These are phyloP conservation scores for Ivindomyrus marchei DNA, from an alignment of 2,113 vertebrate species.

Conservation along the genomic window DNA sequence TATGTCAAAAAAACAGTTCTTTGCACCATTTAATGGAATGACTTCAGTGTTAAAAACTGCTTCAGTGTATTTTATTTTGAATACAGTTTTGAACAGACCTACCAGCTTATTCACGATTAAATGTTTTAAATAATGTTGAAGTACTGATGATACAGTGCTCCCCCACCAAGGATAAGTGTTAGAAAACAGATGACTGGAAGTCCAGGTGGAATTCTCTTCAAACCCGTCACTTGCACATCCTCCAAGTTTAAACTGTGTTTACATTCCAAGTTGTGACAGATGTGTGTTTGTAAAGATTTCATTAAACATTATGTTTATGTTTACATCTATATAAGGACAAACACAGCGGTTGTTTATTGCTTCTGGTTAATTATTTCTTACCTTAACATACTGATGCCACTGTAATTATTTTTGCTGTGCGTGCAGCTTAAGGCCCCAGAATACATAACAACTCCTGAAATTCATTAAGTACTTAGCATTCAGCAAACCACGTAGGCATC, in stretches of 20 bases:
- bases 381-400: not conserved
- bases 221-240: not conserved
- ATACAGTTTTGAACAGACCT: not conserved
- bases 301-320: not conserved
- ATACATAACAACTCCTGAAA: not conserved
- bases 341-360: not conserved
- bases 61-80: not conserved
- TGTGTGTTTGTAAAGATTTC: not conserved
- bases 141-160: not conserved
- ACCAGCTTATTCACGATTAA: not conserved
- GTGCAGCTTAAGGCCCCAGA: not conserved
- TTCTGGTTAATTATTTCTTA: not conserved
- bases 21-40: not conserved
- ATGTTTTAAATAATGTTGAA: not conserved
- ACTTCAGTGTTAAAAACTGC: not conserved
- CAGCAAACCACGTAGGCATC: not conserved
- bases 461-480: not conserved
- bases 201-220: not conserved
- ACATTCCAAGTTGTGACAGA: not conserved
- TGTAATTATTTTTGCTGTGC: not conserved
- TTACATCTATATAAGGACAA: not conserved
- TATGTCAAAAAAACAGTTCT: not conserved
- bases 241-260: not conserved
- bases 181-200: not conserved
- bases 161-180: not conserved